A percentile compares a stretch with the other conserved stretches of the same genome.
Evolutionary conservation across 2,888 invertebrate species (phyloP).

Genomic region (Trichopria drosophilae): DNA sequence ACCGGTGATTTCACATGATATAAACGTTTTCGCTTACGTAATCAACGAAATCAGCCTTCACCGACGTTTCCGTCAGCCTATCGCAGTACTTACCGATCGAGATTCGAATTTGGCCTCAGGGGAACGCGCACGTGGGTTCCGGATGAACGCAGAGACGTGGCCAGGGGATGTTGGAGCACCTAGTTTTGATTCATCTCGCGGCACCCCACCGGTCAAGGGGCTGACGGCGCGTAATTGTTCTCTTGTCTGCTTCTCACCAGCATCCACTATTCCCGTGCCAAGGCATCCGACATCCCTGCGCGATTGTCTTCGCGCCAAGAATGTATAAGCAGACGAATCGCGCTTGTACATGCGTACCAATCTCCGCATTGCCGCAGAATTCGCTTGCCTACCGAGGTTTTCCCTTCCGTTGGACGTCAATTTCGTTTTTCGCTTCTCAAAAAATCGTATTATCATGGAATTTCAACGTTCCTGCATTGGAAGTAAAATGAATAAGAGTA

Average conservation of each 20-base stretch:
- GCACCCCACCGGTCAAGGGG: conserved; percentile 51
- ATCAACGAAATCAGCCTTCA: conserved; percentile 19
- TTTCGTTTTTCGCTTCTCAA: too few relatives aligned
- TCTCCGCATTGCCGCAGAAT: too few relatives aligned
- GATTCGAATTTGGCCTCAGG: conserved; percentile 42
- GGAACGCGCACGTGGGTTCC: conserved; percentile 36
- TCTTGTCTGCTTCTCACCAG: conserved; percentile 50
- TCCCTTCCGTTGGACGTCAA: too few relatives aligned
- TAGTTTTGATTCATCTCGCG: conserved; percentile 57
- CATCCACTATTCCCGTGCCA: conserved; percentile 38
- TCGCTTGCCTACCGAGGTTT: too few relatives aligned
- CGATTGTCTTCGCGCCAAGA: conserved; percentile 55
- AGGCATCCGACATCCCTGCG: conserved; percentile 43
- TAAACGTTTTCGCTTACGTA: too few relatives aligned
- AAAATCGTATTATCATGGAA: too few relatives aligned
- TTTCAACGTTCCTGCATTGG: too few relatives aligned
- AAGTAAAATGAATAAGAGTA: too few relatives aligned
- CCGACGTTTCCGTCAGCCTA: conserved; percentile 10
- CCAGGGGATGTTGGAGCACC: conserved; percentile 43
- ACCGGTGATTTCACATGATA: too few relatives aligned
- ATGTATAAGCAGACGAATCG: conserved; percentile 53
- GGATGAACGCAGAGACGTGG: conserved; percentile 41
- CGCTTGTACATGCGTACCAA: too few relatives aligned
- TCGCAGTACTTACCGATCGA: conserved; percentile 40
- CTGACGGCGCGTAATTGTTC: conserved; percentile 58